These are phyloP conservation scores for Athripsodes cinereus DNA, from an alignment of 2,888 invertebrate species.

Conservation along the genomic window DNA sequence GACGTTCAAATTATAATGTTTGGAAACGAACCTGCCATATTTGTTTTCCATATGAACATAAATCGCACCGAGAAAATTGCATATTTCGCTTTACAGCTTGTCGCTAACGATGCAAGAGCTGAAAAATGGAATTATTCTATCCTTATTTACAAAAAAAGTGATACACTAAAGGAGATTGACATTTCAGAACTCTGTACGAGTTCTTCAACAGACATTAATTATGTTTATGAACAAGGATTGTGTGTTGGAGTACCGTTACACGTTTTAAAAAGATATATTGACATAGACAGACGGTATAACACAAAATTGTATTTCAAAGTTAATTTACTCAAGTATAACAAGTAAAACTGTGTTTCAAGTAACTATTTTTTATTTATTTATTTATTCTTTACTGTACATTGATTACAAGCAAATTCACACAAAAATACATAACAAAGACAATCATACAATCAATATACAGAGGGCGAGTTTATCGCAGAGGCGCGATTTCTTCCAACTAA, in stretches of 20 bases:
- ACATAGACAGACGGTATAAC: too few relatives aligned
- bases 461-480: too few relatives aligned
- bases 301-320: too few relatives aligned
- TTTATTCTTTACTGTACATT: too few relatives aligned
- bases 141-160: slow-evolving; percentile 10
- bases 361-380: too few relatives aligned
- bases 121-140: slow-evolving; percentile 14
- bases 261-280: slow-evolving; percentile 7
- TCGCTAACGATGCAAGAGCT: slow-evolving; percentile 6
- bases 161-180: slow-evolving; percentile 7
- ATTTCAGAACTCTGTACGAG: slow-evolving; percentile 8
- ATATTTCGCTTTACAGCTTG: slow-evolving; percentile 15
- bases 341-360: too few relatives aligned
- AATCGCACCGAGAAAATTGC: slow-evolving; percentile 1
- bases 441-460: too few relatives aligned
- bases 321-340: too few relatives aligned
- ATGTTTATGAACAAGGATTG: slow-evolving; percentile 9
- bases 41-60: slow-evolving; percentile 13
- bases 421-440: too few relatives aligned
- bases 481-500: too few relatives aligned
- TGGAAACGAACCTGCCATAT: slow-evolving; percentile 6
- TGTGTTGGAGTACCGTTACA: slow-evolving; percentile 16
- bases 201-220: background rate
- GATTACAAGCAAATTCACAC: too few relatives aligned
- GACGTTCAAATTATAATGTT: slow-evolving; percentile 12